Percentiles rank a stretch among this genome's conserved stretches.
These are phyloP conservation scores for Folsomia candida DNA, from an alignment of 2,888 invertebrate species.

Conservation along the genomic window DNA sequence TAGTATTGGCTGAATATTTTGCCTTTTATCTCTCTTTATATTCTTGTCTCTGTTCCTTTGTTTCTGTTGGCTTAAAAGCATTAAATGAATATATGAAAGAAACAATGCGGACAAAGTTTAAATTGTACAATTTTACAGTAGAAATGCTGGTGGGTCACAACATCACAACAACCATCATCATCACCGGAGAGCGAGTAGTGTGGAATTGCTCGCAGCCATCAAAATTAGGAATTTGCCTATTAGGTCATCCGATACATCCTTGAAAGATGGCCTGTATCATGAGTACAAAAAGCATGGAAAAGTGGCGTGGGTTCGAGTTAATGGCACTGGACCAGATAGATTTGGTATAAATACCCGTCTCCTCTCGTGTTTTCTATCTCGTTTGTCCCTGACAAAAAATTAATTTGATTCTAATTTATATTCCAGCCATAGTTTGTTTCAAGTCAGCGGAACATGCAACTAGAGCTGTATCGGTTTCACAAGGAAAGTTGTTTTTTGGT, in stretches of 20 bases:
- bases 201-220: conserved; percentile 47
- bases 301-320: conserved; percentile 91
- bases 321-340: conserved; percentile 84
- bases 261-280: conserved; percentile 96
- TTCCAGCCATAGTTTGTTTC: conserved; percentile 93
- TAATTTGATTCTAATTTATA: too few species aligned
- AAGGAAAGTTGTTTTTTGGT: conserved; percentile 95
- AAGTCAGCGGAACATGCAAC: conserved; percentile 96
- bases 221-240: conserved; percentile 84
- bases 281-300: conserved; percentile 99
- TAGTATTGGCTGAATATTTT: too few species aligned
- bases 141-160: conserved; percentile 34
- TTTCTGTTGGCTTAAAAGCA: too few species aligned
- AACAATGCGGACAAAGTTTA: conserved; percentile 11
- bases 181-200: conserved; percentile 39
- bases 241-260: conserved; percentile 64
- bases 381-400: too few species aligned
- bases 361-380: too few species aligned
- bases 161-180: conserved; percentile 43
- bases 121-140: conserved; percentile 37
- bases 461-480: conserved; percentile 91
- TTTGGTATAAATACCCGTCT: too few species aligned
- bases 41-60: too few species aligned
- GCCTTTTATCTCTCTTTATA: too few species aligned
- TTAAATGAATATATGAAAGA: too few species aligned